These are phyloP conservation scores for Mungos mungo DNA, from an alignment of 2,113 vertebrate genomes.

Conservation along the genomic window DNA sequence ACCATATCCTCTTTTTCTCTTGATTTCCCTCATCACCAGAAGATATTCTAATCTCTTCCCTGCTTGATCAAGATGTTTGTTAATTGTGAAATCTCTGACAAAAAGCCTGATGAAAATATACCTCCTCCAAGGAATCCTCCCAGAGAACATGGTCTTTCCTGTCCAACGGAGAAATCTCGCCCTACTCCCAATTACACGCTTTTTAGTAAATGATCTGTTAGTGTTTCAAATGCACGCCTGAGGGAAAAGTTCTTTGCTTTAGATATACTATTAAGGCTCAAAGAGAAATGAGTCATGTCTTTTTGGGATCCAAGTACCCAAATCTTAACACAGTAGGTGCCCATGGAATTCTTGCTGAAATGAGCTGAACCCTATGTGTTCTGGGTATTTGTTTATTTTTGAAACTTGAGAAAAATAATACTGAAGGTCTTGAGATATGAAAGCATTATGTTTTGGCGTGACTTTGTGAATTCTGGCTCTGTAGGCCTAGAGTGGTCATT, in stretches of 20 bases:
- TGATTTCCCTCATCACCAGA: background rate
- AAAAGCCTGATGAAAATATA: background rate
- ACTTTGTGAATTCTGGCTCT: background rate
- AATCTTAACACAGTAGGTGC: background rate
- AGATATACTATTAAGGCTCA: background rate
- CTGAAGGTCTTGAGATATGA: background rate
- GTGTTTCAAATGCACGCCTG: background rate
- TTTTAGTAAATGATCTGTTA: background rate
- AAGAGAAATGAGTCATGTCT: background rate
- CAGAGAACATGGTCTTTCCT: background rate
- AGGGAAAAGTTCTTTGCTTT: background rate
- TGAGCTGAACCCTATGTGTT: background rate
- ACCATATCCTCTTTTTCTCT: background rate
- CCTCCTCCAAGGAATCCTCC: background rate
- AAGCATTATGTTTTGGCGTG: background rate
- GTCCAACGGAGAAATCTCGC: background rate
- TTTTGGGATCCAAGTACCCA: background rate
- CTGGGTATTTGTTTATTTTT: background rate
- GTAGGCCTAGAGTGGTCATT: accelerated
- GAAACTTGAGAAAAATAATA: background rate
- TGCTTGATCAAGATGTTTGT: background rate
- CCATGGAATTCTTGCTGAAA: background rate
- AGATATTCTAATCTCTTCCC: background rate
- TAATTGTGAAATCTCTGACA: background rate
- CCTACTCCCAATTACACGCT: background rate